Evolutionary conservation across 1,140 invertebrate species (phyloP), one percentile per base, ranked within the genome.

Genomic region (Prorops nasuta): DNA sequence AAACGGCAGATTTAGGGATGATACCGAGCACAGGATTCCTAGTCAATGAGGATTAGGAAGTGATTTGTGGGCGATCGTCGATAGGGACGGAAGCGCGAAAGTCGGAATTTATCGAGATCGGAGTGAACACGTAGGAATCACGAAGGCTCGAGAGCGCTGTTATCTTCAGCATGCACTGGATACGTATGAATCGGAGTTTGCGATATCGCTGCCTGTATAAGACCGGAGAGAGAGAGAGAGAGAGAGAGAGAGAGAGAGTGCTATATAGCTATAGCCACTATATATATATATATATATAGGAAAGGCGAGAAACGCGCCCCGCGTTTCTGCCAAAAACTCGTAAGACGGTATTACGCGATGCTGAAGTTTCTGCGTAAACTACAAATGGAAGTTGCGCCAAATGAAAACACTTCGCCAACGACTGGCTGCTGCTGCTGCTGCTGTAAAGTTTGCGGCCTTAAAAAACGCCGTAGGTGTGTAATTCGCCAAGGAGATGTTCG

Each of bases 91-190:
- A 63, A 64, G 58, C 55, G 57, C 52, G 54, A 64, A 56, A 67
- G 63, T 59, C 56, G 42, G 64, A 68, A 69, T 69, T 67, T 67
- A 69, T 66, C 67, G 63, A 49, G 67, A 66, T 65, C 54, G 56
- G 58, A 49, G 63, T 49, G 55, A 64, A 61, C 64, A 63, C 61
- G n/a, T 61, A 58, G 47, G 51, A 63, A 53, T 65, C 61, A 59
- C 60, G 60, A 58, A 62, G 54, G 55, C 60, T 60, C 54, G 58
- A 54, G 50, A 32, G 36, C 45, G 36, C 45, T 52, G 64, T 65
- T 67, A 67, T 67, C 64, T 63, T 55, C 54, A 48, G 64, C 64
- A 60, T 67, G 63, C 63, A 63, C 60, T 24, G 49, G 46, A 34
- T 57, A 62, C 59, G 54, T 54, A 54, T 53, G 43, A 10, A 10